A percentile compares a stretch with the other conserved stretches of the same genome.
Conservation (phyloP, 2,113 vertebrate genomes). For the Rhinolophus ferrumequinum region DNA sequence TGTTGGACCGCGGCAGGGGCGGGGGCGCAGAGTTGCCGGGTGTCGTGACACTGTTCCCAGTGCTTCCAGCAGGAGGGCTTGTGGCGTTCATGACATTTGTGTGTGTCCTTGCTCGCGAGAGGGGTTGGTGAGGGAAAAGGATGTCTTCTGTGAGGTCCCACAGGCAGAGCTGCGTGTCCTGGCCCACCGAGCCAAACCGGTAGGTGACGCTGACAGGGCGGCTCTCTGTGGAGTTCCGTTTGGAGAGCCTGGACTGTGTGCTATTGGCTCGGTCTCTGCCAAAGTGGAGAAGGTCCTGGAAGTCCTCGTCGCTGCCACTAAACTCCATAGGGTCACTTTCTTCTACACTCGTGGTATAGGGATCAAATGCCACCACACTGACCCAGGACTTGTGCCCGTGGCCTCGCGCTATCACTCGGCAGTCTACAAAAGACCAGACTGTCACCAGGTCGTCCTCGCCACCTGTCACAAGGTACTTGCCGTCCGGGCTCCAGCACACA, state of each 20-base stretch:
- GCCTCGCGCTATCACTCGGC: constrained; percentile 96
- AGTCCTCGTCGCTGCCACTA: constrained; percentile 98
- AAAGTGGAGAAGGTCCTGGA: constrained; percentile 94
- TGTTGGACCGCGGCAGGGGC: constrained; percentile 97
- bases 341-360: constrained; percentile 97
- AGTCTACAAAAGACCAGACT: constrained; percentile 97
- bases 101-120: constrained; percentile 97
- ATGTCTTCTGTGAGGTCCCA: constrained; percentile 99
- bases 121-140: constrained; percentile 97
- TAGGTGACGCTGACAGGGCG: constrained; percentile 97
- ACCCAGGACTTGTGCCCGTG: constrained; percentile 99
- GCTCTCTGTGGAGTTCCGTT: constrained; percentile 98
- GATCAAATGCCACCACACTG: constrained; percentile 98
- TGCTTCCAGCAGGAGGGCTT: constrained; percentile 89
- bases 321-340: constrained; percentile 96
- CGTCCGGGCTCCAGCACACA: constrained; percentile 99
- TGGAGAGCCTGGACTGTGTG: constrained; percentile 95
- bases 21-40: constrained; percentile 90
- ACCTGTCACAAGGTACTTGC: constrained; percentile 96
- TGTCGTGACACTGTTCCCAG: constrained; percentile 89
- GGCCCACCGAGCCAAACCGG: constrained; percentile 98
- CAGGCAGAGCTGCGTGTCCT: constrained; percentile 98
- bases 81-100: constrained; percentile 99
- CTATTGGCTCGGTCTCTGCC: constrained; percentile 96
- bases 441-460: constrained; percentile 99